Evolutionary conservation across 1,140 invertebrate species (phyloP).

Genomic region (Aphelinus certus): DNA sequence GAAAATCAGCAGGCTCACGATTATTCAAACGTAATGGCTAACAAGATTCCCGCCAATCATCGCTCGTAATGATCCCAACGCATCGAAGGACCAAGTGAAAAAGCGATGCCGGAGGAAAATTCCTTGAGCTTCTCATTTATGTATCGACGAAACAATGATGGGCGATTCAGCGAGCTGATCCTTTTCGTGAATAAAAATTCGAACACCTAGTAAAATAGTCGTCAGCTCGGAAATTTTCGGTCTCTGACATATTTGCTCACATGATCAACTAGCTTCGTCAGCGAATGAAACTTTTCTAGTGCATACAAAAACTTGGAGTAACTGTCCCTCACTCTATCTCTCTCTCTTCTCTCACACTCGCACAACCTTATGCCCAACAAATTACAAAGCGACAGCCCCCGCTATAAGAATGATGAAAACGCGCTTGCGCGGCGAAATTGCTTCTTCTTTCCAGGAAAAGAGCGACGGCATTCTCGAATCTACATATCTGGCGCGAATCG

Average conservation of each 20-base stretch:
- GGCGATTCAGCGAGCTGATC: conserved; percentile 20
- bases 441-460: conserved; percentile 16
- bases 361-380: no score
- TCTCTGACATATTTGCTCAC: no score
- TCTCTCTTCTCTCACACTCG: no score
- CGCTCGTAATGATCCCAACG: conserved; percentile 53
- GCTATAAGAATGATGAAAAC: conserved; percentile 26
- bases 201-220: no score
- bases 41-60: conserved; percentile 64
- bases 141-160: not conserved
- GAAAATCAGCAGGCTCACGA: conserved; percentile 59
- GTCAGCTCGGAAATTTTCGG: no score
- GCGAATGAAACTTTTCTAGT: no score
- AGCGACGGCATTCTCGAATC: conserved; percentile 20
- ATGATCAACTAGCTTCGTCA: no score
- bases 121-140: no score
- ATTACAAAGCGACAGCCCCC: conserved; percentile 9
- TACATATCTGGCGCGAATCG: conserved; percentile 35
- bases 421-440: conserved; percentile 24
- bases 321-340: no score
- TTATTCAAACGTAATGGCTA: conserved; percentile 65
- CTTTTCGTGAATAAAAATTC: no score
- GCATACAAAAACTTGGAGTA: no score
- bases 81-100: conserved; percentile 30
- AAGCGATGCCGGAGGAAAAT: not conserved